A percentile compares a stretch with the other conserved stretches of the same genome.
Evolutionary conservation across 2,888 invertebrate species (phyloP).

Genomic region (Nasonovia ribisnigri): DNA sequence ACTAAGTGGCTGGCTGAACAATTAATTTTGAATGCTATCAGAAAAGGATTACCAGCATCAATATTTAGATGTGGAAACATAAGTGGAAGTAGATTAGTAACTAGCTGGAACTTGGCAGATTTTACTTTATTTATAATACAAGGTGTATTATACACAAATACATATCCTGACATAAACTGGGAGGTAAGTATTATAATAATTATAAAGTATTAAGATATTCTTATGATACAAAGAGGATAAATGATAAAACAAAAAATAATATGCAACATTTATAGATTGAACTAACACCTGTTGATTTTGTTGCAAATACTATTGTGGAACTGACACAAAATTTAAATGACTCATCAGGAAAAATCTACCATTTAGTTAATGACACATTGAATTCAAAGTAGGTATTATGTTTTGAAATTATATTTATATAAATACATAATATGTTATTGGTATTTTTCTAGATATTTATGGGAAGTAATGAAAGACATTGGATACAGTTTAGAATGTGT

Average conservation of each 20-base stretch:
- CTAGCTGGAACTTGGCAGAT: conserved; percentile 68
- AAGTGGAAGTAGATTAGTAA: conserved; percentile 66
- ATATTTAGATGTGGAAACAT: conserved; percentile 68
- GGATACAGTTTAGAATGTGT: conserved; percentile 67
- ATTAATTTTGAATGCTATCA: conserved; percentile 67
- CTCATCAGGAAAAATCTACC: conserved; percentile 68
- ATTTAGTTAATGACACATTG: conserved; percentile 67
- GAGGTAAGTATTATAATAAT: conserved; percentile 65
- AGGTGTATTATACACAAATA: conserved; percentile 67
- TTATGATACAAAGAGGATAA: conserved; percentile 1
- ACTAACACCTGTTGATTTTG: conserved; percentile 68
- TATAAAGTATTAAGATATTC: not conserved
- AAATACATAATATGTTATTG: not conserved
- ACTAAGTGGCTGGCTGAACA: conserved; percentile 69
- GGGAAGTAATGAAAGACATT: conserved; percentile 67
- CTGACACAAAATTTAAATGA: conserved; percentile 66
- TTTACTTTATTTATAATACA: conserved; percentile 68
- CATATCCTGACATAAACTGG: conserved; percentile 65
- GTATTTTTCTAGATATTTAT: conserved; percentile 67
- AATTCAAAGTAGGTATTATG: conserved; percentile 66
- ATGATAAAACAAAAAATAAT: not conserved
- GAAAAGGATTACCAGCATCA: conserved; percentile 67
- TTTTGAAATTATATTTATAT: not conserved
- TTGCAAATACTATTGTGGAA: conserved; percentile 67
- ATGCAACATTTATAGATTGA: conserved; percentile 67